Base-by-base conservation (phyloP, 2,797 vertebrate species). In the Acanthurus tractus region DNA sequence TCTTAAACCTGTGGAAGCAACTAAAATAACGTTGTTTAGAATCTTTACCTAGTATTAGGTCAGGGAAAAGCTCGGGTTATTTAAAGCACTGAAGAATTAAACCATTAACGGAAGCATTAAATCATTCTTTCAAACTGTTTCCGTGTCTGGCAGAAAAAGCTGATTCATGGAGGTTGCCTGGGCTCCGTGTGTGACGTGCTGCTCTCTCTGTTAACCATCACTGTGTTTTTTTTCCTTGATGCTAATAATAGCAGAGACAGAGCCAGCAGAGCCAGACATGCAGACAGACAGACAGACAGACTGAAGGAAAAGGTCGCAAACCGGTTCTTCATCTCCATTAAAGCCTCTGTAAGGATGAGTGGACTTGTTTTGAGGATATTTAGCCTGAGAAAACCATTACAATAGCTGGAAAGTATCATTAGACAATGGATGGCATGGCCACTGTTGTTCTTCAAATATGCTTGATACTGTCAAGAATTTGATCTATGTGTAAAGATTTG, bases 181-280 rank as follows among this genome's bases (percentile, higher is more conserved):
- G 73, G 74, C 65, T 70, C 52, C 52, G 36, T 29, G 55, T 68
- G 82, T 92, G 85, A 89, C 63, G 78, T 71, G 40, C 44, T 18
- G 4, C 8, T 62, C 67, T 74, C 73, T 52, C 70, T 54, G 40
- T 71, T 71, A 75, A 79, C 72, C 78, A 46, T 72, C 38, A 20
- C 63, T 29, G 62, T 29, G 23, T 55, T 62, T 56, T 54, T 76
- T 54, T 40, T 22, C 18, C 38, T 61, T 17, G 7, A 54, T 74
- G 82, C 92, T 94, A 93, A 92, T 90, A 91, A 93, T 94, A 94
- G 92, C 85, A 61, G 58, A 85, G 81, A 67, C 78, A 78, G 68
- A 82, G 76, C 38, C 71, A 22, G 79, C 78, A 80, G 81, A 87
- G 56, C 62, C 71, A 89, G 89, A 79, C 85, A 87, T 73, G 67